Percentiles rank a stretch among this genome's conserved stretches.
These are phyloP conservation scores for Hydrozoanthus gracilis DNA, from an alignment of 92 coral and sea anemone genomes.

Conservation along the genomic window DNA sequence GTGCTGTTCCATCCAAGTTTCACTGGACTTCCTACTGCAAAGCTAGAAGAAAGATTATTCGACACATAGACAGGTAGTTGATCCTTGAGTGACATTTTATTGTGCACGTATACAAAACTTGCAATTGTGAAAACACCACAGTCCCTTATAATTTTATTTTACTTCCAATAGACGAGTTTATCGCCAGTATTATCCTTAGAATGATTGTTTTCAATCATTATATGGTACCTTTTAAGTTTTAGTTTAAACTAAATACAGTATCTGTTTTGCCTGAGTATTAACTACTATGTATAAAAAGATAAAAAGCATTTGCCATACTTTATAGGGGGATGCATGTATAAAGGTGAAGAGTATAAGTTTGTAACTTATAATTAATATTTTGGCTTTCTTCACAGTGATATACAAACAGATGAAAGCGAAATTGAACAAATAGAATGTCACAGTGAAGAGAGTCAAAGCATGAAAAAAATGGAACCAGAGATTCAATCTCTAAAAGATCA, in stretches of 20 bases:
- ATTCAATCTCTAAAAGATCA: background rate
- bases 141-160: background rate
- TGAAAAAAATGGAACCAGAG: background rate
- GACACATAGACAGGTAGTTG: conserved; percentile 40
- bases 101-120: background rate
- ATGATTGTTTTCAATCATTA: too few relatives aligned
- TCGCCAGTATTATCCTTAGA: too few relatives aligned
- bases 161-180: background rate
- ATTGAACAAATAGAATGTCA: too few relatives aligned
- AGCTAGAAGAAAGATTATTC: conserved; percentile 23
- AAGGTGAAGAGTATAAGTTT: background rate
- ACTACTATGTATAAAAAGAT: too few relatives aligned
- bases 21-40: conserved; percentile 6
- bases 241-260: too few relatives aligned
- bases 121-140: background rate
- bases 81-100: background rate
- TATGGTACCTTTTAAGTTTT: too few relatives aligned
- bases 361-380: background rate
- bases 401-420: conserved; percentile 61
- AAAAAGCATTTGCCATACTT: background rate
- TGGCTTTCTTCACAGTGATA: conserved; percentile 31
- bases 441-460: too few relatives aligned
- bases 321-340: background rate
- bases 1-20: conserved; percentile 35
- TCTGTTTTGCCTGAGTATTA: too few relatives aligned